phyloP scores from a whole-genome alignment of 2,113 vertebrate genomes.

The Myocastor coypus region DNA sequence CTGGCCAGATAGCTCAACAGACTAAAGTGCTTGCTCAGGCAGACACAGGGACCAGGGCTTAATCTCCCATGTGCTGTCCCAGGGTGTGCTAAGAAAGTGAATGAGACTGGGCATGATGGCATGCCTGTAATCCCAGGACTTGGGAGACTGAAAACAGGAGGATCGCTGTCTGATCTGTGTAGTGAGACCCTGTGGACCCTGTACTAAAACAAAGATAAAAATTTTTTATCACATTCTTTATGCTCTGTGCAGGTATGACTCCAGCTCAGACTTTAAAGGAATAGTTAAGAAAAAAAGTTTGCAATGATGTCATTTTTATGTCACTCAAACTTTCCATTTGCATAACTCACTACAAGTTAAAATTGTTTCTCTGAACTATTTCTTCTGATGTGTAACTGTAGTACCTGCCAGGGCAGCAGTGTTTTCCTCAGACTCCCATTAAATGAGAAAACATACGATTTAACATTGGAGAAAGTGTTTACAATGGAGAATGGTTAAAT shows the following conservation, averaged over 20 bases:
- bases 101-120: no score
- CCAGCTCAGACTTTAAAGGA: neutral
- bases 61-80: no score
- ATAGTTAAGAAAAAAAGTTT: neutral
- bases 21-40: no score
- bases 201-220: no score
- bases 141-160: no score
- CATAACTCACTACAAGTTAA: neutral
- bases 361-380: neutral
- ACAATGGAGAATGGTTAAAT: slow-evolving; percentile 11
- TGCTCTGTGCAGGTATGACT: neutral
- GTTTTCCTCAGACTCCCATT: slow-evolving; percentile 7
- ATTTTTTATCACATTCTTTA: neutral
- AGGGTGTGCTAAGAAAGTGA: no score
- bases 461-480: neutral
- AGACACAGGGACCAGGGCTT: no score
- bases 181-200: no score
- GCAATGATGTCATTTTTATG: neutral
- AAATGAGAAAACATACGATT: slow-evolving; percentile 2
- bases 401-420: neutral
- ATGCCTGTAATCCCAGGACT: no score
- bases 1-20: no score
- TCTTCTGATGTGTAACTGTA: neutral
- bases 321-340: neutral
- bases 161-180: no score